Base-by-base conservation (phyloP, 1,140 invertebrate genomes). In the Pissodes strobi region DNA sequence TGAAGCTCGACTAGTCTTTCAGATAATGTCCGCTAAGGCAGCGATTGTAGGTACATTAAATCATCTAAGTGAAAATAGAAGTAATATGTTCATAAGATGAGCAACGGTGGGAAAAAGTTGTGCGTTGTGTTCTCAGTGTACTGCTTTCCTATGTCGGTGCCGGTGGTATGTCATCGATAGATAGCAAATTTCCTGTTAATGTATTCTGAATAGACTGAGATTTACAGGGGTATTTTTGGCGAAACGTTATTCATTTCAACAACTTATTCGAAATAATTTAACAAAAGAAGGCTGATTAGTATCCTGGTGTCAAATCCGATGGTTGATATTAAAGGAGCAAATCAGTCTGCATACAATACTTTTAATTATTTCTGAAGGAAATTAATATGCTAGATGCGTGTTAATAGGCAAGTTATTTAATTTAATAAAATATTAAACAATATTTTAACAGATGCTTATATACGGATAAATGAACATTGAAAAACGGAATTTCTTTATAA, bases 61-160 rank as follows among this genome's bases (percentile, higher is more conserved):
- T 72, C 70, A 72, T 72, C 59, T 55, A 59, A 53, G 68, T 63
- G 69, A 18, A 73, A 73, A 71, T 68, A 71, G 66, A 71, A 72
- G 68, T 66, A 68, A 71, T 69, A 59, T 70, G 65, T 63, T 62
- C 64, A 67, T 66, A 63, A 56, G 69, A 74, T 74, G 72, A 74
- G 69, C 72, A 68, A 74, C 69, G 70, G 72, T 74, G 72, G 72
- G 72, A 74, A 74, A 69, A 74, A 74, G 67, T 72, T 52, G 69
- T 66, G 69, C 67, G 67, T 69, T 74, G 69, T 71, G 71, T 74
- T 74, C 72, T 74, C 72, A 74, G 72, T 73, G 45, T 53, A 57
- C 8, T 27, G 48, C 48, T 51, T n/a, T 30, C 27, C 12, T 27
- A 51, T 30, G 2, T 22, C 13, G 15, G n/a, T 17, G 21, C 19